A percentile compares a stretch with the other conserved stretches of the same genome.
These are phyloP conservation scores for Serrognathus titanus DNA, from an alignment of 2,888 invertebrate species.

Conservation along the genomic window DNA sequence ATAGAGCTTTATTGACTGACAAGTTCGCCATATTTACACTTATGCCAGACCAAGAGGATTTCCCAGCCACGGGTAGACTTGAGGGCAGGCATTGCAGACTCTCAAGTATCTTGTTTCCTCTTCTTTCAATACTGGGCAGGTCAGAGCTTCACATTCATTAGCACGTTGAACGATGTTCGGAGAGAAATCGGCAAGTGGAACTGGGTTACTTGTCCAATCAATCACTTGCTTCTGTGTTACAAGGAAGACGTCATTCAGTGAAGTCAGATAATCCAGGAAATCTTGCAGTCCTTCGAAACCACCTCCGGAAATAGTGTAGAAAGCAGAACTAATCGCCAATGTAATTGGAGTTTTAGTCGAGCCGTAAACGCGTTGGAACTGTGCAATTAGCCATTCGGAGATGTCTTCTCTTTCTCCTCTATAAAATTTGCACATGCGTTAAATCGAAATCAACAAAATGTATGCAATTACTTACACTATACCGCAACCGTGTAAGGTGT, in stretches of 20 bases:
- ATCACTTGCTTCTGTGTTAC: constrained; percentile 46
- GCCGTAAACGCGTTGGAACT: constrained; percentile 47
- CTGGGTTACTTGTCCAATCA: constrained; percentile 48
- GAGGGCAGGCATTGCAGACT: constrained; percentile 46
- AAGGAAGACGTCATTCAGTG: constrained; percentile 44
- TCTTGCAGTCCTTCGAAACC: constrained; percentile 36
- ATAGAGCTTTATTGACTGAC: too few species aligned
- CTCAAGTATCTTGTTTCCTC: constrained; percentile 41
- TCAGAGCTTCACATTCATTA: constrained; percentile 25
- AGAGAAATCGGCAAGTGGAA: constrained; percentile 30
- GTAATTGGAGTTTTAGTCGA: constrained; percentile 50
- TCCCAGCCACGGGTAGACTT: constrained; percentile 48
- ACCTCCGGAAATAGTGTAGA: constrained; percentile 43
- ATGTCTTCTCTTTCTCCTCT: constrained; percentile 29
- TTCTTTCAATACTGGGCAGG: constrained; percentile 31
- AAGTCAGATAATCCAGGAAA: constrained; percentile 41
- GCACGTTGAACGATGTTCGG: constrained; percentile 14
- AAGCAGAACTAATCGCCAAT: constrained; percentile 50
- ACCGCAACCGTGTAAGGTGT: constrained; percentile 28
- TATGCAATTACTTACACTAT: constrained; percentile 15
- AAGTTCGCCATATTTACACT: too few species aligned
- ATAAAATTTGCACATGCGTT: too few species aligned
- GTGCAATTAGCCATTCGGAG: constrained; percentile 45
- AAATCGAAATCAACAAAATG: background rate
- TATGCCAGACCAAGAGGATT: constrained; percentile 36